Percentiles rank a stretch among this genome's conserved stretches.
These are phyloP conservation scores for Lepidochitona cinerea DNA, from an alignment of 2,888 invertebrate genomes.

Conservation along the genomic window DNA sequence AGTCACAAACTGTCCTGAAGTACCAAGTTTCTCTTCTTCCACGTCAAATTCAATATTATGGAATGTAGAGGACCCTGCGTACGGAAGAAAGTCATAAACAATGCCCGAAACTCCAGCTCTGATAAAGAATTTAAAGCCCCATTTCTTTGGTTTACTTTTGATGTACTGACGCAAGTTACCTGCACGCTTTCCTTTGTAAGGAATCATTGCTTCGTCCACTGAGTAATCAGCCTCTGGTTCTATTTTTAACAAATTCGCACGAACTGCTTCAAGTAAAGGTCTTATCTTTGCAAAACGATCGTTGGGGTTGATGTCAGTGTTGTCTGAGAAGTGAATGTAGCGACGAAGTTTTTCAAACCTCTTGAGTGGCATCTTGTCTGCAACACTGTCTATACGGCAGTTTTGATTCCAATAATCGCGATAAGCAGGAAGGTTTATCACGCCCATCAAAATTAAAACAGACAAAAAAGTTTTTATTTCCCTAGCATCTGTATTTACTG, in stretches of 20 bases:
- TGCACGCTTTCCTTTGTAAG: conserved; percentile 5
- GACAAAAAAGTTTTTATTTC: background rate
- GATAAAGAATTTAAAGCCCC: conserved; percentile 12
- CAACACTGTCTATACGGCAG: background rate
- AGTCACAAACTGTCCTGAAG: background rate
- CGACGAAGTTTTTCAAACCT: background rate
- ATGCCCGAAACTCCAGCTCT: conserved; percentile 8
- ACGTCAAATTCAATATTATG: background rate
- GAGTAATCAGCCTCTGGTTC: background rate
- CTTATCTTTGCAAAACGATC: background rate
- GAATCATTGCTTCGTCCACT: conserved; percentile 12
- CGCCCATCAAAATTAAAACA: background rate
- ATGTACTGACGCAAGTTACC: conserved; percentile 11
- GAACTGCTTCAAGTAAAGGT: background rate
- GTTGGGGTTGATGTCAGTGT: background rate
- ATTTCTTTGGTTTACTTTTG: conserved; percentile 13
- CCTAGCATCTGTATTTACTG: background rate
- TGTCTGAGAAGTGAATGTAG: background rate
- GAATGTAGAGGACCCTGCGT: conserved; percentile 2
- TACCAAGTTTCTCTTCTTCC: background rate
- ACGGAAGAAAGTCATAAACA: conserved; percentile 2
- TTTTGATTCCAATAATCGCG: background rate
- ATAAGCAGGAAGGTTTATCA: background rate
- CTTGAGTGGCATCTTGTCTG: background rate
- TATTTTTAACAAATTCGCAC: background rate